Evolutionary conservation across 2,888 invertebrate genomes (phyloP), one percentile per base, ranked within the genome.

Genomic region (Pristionchus entomophagus): DNA sequence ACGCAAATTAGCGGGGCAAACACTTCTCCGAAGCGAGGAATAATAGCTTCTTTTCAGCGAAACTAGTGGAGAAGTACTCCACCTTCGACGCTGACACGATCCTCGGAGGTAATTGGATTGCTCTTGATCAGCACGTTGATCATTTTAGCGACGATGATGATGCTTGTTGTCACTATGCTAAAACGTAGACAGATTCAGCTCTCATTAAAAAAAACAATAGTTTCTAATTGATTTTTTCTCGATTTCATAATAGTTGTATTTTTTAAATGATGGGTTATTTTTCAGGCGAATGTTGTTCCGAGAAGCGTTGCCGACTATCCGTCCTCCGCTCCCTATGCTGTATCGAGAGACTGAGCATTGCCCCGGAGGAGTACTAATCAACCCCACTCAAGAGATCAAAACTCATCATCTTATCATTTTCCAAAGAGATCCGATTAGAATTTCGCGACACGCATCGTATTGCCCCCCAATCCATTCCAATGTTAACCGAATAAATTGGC

Each of bases 281-380:
- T 14, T 41, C 73, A 73, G 78, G 78, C 51, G 49, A 86, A 45
- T 83, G 83, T 59, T 86, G 86, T 45, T 73, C 83, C 0, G 73
- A 35, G 26, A 38, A 56, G 26, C 86, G 86, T 26, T 86, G 86
- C 29, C 83, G 73, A 53, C 56, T 86, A 38, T 73, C 83, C 6
- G 81, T 59, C 26, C 53, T 86, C n/a, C 86, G 86, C 6, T 51
- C 86, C 10, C 86, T 86, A 56, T 86, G 86, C 78, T 86, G 86
- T 32, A 59, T 86, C 12, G 53, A 49, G 8, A 53, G 78, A 3
- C 26, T 73, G 14, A 22, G 41, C 56, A 53, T 59, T 45, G 51
- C 32, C n/a, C 17, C 29, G 6, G 78, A 78, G n/a, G 51, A 51
- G 22, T 78, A 32, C 12, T 12, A 65, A 29, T 35, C 32, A 8